Evolutionary conservation across 2,113 vertebrate species (phyloP), one percentile per base, ranked within the genome.

Genomic region (Apteryx owenii): DNA sequence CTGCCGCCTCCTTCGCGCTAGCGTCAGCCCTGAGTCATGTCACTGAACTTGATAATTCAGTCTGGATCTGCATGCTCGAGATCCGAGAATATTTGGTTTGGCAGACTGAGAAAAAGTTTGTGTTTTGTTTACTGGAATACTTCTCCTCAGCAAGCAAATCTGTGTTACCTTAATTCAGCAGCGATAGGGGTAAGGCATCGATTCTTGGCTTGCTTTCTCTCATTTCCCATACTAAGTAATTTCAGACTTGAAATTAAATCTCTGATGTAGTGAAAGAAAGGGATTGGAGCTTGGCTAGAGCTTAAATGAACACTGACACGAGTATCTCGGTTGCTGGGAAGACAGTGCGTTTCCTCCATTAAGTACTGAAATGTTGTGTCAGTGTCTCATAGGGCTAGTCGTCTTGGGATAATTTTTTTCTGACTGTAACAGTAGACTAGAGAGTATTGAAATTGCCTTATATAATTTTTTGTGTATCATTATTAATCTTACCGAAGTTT

Each of bases 301-400:
- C 29, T 79, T 64, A 0, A 0, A 23, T 33, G 28, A 60, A 33
- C 7, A 5, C 64, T 51, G 62, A 58, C 22, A 21, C 20, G 25
- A 6, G 3, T 58, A 36, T 50, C 61, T 44, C 33, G 46, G 79
- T 88, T 21, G 17, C n/a, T 51, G 40, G 60, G 66, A 48, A 73
- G 42, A 22, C 54, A 51, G 23, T 5, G 1, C 64, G 70, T 31
- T 42, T 78, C 53, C 81, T 60, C 13, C 22, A 84, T 22, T 15
- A 2, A n/a, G 17, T 46, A 12, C 46, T 69, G 48, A 38, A 50
- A 48, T 58, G 61, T 15, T 4, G 7, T 61, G 36, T 53, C 12
- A 7, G 13, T 56, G 1, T 81, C 31, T 5, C 5, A 8, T 9
- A n/a, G 69, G 31, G 46, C n/a, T 38, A 22, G 13, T 70, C 12